A percentile compares a stretch with the other conserved stretches of the same genome.
phyloP scores from a whole-genome alignment of 2,113 vertebrate genomes.

The Campylorhamphus procurvoides region DNA sequence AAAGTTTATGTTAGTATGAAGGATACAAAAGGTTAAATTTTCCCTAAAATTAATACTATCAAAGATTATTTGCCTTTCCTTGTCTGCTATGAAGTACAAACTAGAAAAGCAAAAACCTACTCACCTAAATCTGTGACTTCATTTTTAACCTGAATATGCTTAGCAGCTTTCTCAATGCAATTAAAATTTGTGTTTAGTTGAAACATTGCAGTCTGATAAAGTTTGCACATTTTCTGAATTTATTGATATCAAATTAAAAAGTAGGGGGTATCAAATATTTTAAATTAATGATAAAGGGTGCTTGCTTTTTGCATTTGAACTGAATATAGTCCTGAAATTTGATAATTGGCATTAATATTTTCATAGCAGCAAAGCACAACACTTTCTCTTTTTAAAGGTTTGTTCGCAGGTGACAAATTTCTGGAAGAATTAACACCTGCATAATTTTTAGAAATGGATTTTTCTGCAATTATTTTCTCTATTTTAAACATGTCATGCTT shows the following conservation, averaged over 20 bases:
- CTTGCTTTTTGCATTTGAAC: slow-evolving; percentile 10
- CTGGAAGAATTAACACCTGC: neutral
- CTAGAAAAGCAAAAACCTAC: neutral
- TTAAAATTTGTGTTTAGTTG: neutral
- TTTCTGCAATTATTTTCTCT: slow-evolving; percentile 11
- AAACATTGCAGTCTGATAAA: neutral
- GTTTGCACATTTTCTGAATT: neutral
- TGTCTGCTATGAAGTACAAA: neutral
- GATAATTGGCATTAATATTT: slow-evolving; percentile 48
- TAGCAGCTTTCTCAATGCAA: neutral
- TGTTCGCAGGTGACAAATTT: neutral
- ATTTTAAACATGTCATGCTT: neutral
- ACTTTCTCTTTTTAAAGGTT: neutral
- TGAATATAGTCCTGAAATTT: neutral
- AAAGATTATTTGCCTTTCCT: neutral
- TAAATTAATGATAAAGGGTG: neutral
- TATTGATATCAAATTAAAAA: neutral
- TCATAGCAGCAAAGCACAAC: neutral
- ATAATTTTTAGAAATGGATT: neutral
- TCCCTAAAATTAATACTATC: neutral
- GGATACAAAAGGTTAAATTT: neutral
- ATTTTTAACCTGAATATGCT: neutral
- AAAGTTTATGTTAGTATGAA: neutral
- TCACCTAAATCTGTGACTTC: neutral
- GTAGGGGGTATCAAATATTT: neutral